A percentile compares a stretch with the other conserved stretches of the same genome.
Conservation (phyloP, 53 echinoderm and acorn worm species). For the Stichopus horrens region DNA sequence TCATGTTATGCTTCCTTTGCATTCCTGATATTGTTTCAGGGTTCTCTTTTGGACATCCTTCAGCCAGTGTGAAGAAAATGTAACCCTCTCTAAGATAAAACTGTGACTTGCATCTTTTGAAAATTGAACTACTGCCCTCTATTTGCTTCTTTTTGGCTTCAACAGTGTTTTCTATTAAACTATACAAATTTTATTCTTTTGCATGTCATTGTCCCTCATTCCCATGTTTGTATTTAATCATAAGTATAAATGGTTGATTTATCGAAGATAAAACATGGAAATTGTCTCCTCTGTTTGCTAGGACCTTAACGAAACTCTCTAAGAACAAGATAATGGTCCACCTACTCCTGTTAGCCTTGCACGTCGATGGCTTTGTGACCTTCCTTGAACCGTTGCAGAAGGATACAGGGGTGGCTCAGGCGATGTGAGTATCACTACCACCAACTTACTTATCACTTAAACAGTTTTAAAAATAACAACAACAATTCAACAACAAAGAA, state of each 20-base stretch:
- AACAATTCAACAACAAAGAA: no score
- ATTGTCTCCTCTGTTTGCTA: background rate
- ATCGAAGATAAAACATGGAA: background rate
- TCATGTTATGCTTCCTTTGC: no score
- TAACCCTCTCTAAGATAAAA: no score
- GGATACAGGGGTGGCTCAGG: constrained; percentile 40
- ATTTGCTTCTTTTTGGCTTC: background rate
- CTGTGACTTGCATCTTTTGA: no score
- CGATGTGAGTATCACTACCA: constrained; percentile 52
- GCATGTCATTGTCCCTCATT: no score
- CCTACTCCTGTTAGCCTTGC: constrained; percentile 74
- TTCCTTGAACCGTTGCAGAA: constrained; percentile 60
- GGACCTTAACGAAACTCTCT: constrained; percentile 28
- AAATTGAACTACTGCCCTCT: no score
- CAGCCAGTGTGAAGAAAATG: no score
- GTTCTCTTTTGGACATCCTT: no score
- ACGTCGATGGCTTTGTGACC: constrained; percentile 73
- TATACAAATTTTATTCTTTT: no score
- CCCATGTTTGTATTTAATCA: background rate
- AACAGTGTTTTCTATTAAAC: background rate
- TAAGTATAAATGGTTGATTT: background rate
- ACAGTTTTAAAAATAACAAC: no score
- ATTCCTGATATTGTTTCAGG: no score
- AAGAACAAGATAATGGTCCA: constrained; percentile 77
- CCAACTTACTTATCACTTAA: no score